Base-by-base conservation (phyloP, 2,888 invertebrate genomes). In the Galerucella pusilla region DNA sequence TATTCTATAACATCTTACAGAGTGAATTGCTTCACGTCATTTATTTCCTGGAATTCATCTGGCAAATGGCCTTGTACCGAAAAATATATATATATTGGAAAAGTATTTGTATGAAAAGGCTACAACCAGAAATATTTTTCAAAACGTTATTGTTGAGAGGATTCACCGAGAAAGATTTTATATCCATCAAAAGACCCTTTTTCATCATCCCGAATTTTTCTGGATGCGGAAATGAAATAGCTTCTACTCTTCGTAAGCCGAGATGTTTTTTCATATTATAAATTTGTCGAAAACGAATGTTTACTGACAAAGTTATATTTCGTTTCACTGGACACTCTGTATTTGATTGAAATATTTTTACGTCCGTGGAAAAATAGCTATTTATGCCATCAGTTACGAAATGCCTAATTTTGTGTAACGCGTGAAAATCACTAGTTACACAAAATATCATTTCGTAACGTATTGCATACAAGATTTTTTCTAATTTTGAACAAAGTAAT, bases 161-260 rank as follows among this genome's bases (percentile, higher is more conserved):
- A 25, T 59, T 12, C 25, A 59, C 11, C 1, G 25, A 59, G 25
- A 59, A 63, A 28, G 63, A n/a, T 28, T 25, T 35, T 63, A 42
- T 63, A 63, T 63, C 12, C 12, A 63, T 63, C 63, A 63, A 63
- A 11, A 63, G 63, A 14, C 35, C 35, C 35, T 14, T 63, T 63
- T 63, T 63, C 63, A 63, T 63, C 63, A n/a, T 63, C n/a, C 35
- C 28, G 14, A 14, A 61, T 25, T 14, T 28, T 14, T 35, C 28
- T 28, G 61, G 61, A 28, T 61, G 61, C 25, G 12, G 35, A n/a
- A 28, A 28, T 25, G n/a, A 42, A 63, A 35, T 63, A 63, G 25
- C 14, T 63, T n/a, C 35, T 20, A 11, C 35, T 10, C 42, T 63
- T 14, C 28, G 5, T 63, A 28, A 28, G 2, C 12, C 35, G 25